Base-by-base conservation (phyloP, 2,888 invertebrate genomes). In the Hybos culiciformis region DNA sequence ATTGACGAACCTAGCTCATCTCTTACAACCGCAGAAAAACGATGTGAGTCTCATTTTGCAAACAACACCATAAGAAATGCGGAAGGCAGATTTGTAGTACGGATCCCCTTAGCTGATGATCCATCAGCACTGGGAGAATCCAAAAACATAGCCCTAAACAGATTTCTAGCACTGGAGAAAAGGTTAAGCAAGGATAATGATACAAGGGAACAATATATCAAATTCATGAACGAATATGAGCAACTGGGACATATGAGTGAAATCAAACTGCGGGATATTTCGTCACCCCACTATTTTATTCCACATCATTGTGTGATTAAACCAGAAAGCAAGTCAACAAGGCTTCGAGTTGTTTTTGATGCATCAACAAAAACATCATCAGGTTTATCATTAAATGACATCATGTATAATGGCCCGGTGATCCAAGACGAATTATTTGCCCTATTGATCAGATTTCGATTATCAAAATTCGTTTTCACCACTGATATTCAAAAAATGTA, bases 201-300 rank as follows among this genome's bases (percentile, higher is more conserved):
- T 29, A 21, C 52, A 18, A 48, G 41, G 26, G 19, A 11, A 9
- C 43, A 51, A 37, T 54, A 54, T 40, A 15, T 26, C 8, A 18
- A 48, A 12, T 53, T 54, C 18, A 52, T 53, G 47, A 21, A 47
- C 9, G 50, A 53, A 39, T 53, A 54, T 24, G 20, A 41, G 14
- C n/a, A 37, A 3, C 34, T 50, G 41, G 46, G 44, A 34, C 52
- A 54, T 24, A 55, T 53, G 50, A 23, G 33, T 31, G 23, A 24
- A 41, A 8, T 21, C 37, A 14, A 34, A 40, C 15, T 33, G 3
- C 18, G n/a, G 33, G 7, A 11, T 17, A 21, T 29, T 17, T 21
- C 24, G 29, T 19, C 18, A 12, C 18, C 15, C 34, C 24, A 32
- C 29, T 21, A 12, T 24, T 41, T 39, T n/a, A 37, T 26, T 31